Percentiles rank a stretch among this genome's conserved stretches.
Conservation (phyloP, 2,797 vertebrate genomes). For the Pseudochirops cupreus region DNA sequence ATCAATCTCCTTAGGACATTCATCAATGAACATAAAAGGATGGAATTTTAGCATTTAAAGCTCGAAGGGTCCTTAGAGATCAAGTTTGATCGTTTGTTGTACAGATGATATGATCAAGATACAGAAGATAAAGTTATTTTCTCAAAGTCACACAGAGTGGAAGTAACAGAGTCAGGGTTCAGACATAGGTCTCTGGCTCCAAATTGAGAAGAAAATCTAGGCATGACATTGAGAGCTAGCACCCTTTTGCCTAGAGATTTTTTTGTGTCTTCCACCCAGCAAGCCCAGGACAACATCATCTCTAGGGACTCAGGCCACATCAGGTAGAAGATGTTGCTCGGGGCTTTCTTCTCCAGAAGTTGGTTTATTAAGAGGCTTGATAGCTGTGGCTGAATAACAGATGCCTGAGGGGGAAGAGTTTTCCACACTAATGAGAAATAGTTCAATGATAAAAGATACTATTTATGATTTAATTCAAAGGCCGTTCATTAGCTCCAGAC, state of each 20-base stretch:
- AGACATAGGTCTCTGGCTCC: neutral
- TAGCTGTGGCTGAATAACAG: neutral
- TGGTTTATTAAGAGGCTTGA: constrained; percentile 7
- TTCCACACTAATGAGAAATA: neutral
- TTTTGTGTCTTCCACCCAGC: neutral
- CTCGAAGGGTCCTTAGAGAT: neutral
- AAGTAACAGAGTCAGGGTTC: neutral
- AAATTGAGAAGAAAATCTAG: neutral
- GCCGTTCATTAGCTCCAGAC: neutral
- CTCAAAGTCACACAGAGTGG: neutral
- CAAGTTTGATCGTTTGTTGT: no score
- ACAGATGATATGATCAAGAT: no score
- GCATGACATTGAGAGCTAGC: neutral
- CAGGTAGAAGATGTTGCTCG: neutral
- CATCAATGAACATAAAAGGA: neutral
- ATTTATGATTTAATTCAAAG: constrained; percentile 2
- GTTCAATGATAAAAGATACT: neutral
- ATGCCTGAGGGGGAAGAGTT: neutral
- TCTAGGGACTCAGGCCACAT: no score
- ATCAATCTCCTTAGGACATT: neutral
- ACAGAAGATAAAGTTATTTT: neutral
- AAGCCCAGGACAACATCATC: no score
- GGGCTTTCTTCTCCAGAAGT: neutral
- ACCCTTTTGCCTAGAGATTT: neutral
- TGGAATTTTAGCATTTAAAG: neutral